Evolutionary conservation across 2,113 vertebrate genomes (phyloP), one percentile per base, ranked within the genome.

Genomic region (Castor canadensis): DNA sequence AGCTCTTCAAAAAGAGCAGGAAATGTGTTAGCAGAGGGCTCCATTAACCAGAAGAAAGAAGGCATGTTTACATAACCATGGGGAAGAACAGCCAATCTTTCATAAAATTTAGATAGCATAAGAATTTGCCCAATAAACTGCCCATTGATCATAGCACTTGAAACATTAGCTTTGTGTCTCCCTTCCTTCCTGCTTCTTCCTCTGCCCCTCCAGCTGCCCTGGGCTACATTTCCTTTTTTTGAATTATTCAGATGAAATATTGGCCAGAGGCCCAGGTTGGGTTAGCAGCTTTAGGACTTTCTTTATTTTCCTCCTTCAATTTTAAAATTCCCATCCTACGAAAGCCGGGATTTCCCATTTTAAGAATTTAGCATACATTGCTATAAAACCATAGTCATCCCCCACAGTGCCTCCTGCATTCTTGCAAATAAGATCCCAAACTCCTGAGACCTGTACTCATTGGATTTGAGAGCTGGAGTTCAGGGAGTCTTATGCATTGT

Each of bases 11-110:
- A 77, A 77, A 52, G n/a, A 80, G 81, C 92, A 96, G 77, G 92
- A 97, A 95, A 75, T 92, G 40, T 89, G 90, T 90, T 96, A 92
- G 85, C 72, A 92, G 77, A 91, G 94, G 49, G 38, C 76, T 95
- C 76, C 73, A 67, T 71, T 95, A 94, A 89, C 87, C 76, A 89
- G 84, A 83, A 94, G 91, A 77, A 92, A 83, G 93, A 95, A 81
- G 83, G 24, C 91, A 86, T 86, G 83, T 97, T 96, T 97, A 95
- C 32, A 94, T 93, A 97, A 96, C 83, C 75, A 86, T 12, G 45
- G 75, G 64, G 75, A 97, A 94, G 86, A 91, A 96, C 94, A 96
- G 91, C 87, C 96, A 69, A 97, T 97, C 96, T 96, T 96, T 97
- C 94, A 97, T 96, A 95, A 93, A 96, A 96, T 95, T 94, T 87